Percentiles rank a stretch among this genome's conserved stretches.
Evolutionary conservation across 23 tunicate species (phyloP).

Genomic region (Corella eumyota): DNA sequence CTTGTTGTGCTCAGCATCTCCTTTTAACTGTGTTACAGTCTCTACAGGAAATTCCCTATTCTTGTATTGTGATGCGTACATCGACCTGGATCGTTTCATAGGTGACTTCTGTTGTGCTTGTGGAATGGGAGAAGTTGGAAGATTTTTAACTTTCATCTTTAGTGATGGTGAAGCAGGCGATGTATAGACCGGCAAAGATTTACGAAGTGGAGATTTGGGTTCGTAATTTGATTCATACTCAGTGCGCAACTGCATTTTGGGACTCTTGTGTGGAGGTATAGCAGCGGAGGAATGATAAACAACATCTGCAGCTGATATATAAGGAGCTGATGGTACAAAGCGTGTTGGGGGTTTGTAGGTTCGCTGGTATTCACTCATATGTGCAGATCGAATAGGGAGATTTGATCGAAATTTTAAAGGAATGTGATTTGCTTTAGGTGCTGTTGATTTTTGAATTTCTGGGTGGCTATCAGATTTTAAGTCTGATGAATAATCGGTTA

Average conservation of each 20-base stretch:
- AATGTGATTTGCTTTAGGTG: conserved; percentile 10
- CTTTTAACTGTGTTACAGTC: background rate
- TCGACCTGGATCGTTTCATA: conserved; percentile 23
- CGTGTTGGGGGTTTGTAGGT: conserved; percentile 34
- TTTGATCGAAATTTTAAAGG: conserved; percentile 45
- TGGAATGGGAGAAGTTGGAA: conserved; percentile 17
- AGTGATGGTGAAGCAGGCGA: conserved; percentile 88
- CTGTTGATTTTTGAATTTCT: background rate
- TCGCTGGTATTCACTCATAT: conserved; percentile 51
- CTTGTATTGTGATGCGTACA: conserved; percentile 28
- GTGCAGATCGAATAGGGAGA: conserved; percentile 18
- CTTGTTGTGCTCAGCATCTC: conserved; percentile 67
- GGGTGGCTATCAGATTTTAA: too few relatives aligned
- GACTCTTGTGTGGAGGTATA: conserved; percentile 60
- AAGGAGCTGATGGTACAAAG: conserved; percentile 52
- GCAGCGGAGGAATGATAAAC: conserved; percentile 79
- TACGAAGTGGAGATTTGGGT: conserved; percentile 16
- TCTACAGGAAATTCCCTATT: conserved; percentile 14
- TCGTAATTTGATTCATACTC: conserved; percentile 58
- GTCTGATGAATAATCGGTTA: too few relatives aligned
- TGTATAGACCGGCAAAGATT: conserved; percentile 8
- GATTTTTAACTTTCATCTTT: conserved; percentile 58
- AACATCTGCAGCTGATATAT: conserved; percentile 79
- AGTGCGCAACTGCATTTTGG: conserved; percentile 29
- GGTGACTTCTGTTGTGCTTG: conserved; percentile 8